Percentiles rank a stretch among this genome's conserved stretches.
These are phyloP conservation scores for Drosophila mercatorum DNA, from an alignment of 2,888 invertebrate genomes.

Conservation along the genomic window DNA sequence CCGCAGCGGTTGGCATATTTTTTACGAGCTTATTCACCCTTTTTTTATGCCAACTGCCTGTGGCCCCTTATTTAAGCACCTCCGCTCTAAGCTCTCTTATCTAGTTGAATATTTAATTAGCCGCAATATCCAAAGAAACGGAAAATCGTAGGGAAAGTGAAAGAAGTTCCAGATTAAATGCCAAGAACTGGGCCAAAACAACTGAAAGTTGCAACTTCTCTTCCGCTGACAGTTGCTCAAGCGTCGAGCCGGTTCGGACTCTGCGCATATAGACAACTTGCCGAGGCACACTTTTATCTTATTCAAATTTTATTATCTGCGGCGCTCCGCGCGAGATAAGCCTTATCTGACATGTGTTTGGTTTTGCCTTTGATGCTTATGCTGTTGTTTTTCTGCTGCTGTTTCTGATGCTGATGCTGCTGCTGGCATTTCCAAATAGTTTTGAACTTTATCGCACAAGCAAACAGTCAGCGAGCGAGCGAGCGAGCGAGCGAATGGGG, in stretches of 20 bases:
- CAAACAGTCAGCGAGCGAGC: constrained; percentile 25
- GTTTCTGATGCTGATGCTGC: constrained; percentile 35
- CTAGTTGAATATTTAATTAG: constrained; percentile 76
- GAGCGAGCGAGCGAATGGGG: background rate
- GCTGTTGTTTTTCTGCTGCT: constrained; percentile 27
- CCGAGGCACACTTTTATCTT: constrained; percentile 59
- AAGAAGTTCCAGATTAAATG: constrained; percentile 37
- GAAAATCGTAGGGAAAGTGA: constrained; percentile 23
- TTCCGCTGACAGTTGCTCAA: constrained; percentile 38
- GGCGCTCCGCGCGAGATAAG: constrained; percentile 60
- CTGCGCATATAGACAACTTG: constrained; percentile 18
- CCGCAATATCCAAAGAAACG: constrained; percentile 54
- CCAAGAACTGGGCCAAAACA: constrained; percentile 59
- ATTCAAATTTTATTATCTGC: constrained; percentile 70
- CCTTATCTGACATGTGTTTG: constrained; percentile 65
- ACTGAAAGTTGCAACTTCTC: constrained; percentile 52
- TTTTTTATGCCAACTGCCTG: constrained; percentile 31
- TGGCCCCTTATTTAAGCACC: constrained; percentile 60
- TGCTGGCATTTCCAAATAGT: constrained; percentile 68
- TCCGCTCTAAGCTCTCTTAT: constrained; percentile 66
- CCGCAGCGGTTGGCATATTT: constrained; percentile 69
- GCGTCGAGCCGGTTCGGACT: constrained; percentile 9
- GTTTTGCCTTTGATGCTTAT: constrained; percentile 43
- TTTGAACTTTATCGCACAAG: constrained; percentile 65
- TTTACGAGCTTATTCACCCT: constrained; percentile 71